Evolutionary conservation across 1,140 invertebrate species (phyloP).

Genomic region (Drosophila leontia): DNA sequence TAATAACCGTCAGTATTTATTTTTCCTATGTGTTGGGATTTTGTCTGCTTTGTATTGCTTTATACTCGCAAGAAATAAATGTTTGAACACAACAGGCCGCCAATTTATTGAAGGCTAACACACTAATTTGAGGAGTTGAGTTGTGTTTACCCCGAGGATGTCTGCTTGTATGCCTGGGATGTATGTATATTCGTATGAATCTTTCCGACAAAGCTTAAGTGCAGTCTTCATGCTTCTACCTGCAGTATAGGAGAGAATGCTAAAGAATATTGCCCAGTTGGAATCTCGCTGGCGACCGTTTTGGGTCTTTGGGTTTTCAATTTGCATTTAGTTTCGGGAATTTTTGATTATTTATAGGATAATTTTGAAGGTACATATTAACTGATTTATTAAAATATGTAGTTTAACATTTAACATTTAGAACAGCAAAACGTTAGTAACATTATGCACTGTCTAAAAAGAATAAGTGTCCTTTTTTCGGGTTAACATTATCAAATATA

Average conservation of each 20-base stretch:
- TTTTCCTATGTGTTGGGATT: constrained; percentile 62
- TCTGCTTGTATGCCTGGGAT: constrained; percentile 45
- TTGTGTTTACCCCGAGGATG: constrained; percentile 76
- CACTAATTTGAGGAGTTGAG: constrained; percentile 79
- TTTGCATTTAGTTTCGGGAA: neutral
- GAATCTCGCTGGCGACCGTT: constrained; percentile 37
- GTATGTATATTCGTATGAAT: constrained; percentile 33
- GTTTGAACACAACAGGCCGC: constrained; percentile 80
- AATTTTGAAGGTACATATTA: neutral
- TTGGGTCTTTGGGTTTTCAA: neutral
- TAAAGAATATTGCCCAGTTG: constrained; percentile 55
- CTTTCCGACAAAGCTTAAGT: constrained; percentile 57
- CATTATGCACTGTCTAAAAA: too few species aligned
- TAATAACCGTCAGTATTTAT: constrained; percentile 66
- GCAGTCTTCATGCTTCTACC: constrained; percentile 56
- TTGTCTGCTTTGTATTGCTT: constrained; percentile 66
- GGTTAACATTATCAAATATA: too few species aligned
- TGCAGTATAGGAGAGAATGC: constrained; percentile 38
- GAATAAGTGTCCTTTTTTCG: too few species aligned
- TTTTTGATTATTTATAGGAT: neutral
- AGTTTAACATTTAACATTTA: neutral
- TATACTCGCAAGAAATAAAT: constrained; percentile 69
- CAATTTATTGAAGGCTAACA: constrained; percentile 80
- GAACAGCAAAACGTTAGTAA: too few species aligned
- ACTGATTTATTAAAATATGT: neutral